Conservation (phyloP, 1,140 invertebrate species). For the Leguminivora glycinivorella region DNA sequence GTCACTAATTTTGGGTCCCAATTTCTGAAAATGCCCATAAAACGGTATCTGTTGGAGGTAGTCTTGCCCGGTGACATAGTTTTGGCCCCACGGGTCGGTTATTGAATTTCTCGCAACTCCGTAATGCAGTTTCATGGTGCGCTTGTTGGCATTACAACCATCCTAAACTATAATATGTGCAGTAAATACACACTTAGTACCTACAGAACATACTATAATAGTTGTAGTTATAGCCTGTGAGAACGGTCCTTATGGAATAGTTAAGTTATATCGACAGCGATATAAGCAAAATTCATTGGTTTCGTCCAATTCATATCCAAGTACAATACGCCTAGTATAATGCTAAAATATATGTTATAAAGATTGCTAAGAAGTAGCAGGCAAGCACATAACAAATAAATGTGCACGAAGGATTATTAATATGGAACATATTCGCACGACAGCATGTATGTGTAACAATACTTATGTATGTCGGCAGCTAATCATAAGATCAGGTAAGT, state of each 20-base stretch:
- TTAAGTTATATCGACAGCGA: background rate
- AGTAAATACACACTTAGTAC: too few species aligned
- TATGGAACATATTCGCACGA: too few species aligned
- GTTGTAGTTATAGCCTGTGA: background rate
- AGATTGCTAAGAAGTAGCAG: too few species aligned
- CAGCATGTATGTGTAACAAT: too few species aligned
- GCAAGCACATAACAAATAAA: too few species aligned
- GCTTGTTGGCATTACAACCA: slow-evolving; percentile 13
- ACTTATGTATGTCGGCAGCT: too few species aligned
- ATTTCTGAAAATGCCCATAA: background rate
- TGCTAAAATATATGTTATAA: too few species aligned
- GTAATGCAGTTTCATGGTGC: slow-evolving; percentile 36
- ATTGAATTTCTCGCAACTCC: slow-evolving; percentile 38
- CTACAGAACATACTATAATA: background rate
- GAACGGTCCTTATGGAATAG: background rate
- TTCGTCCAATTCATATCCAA: background rate
- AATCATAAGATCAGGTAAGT: too few species aligned
- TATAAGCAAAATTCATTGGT: too few species aligned
- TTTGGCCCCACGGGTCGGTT: slow-evolving; percentile 34
- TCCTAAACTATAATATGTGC: background rate
- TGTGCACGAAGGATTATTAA: too few species aligned
- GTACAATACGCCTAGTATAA: too few species aligned
- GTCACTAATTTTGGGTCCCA: too few species aligned
- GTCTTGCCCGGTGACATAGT: slow-evolving; percentile 33
- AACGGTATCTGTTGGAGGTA: background rate